phyloP scores from a whole-genome alignment of 2,797 vertebrate species.

The Botia kubotai region DNA sequence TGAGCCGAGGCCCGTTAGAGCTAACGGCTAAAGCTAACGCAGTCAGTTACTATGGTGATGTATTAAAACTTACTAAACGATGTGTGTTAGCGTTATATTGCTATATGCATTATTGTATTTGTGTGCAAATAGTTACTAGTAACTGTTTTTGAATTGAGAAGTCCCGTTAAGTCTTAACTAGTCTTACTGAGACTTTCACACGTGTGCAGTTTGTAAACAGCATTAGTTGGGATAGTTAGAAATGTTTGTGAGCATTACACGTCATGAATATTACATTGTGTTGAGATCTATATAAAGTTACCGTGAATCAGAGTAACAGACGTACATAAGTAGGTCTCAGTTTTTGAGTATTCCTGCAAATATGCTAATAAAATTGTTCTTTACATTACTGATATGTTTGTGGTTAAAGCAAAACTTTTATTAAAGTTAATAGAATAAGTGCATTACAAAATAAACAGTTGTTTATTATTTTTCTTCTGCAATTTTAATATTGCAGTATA shows the following conservation, averaged over 20 bases:
- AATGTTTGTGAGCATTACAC: not conserved
- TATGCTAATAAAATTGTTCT: too few relatives aligned
- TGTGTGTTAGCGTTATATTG: not conserved
- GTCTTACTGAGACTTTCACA: not conserved
- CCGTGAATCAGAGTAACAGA: not conserved
- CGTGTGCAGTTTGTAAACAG: not conserved
- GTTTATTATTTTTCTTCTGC: too few relatives aligned
- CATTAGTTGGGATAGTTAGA: not conserved
- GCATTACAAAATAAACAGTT: too few relatives aligned
- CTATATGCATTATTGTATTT: not conserved
- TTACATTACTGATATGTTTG: too few relatives aligned
- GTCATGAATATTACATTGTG: not conserved
- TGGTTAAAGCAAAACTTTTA: too few relatives aligned
- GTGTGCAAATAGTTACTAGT: not conserved
- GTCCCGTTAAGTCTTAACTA: not conserved
- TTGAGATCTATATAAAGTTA: not conserved
- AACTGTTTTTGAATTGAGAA: not conserved
- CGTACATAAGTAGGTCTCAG: too few relatives aligned
- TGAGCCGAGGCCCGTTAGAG: not conserved
- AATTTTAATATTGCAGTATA: too few relatives aligned
- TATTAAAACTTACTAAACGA: not conserved
- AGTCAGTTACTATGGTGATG: conserved; percentile 33
- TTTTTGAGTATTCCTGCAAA: too few relatives aligned
- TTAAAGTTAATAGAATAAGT: too few relatives aligned
- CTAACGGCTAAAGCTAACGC: conserved; percentile 41